Conservation (phyloP, 2,113 vertebrate species). For the Catharus fuscescens region DNA sequence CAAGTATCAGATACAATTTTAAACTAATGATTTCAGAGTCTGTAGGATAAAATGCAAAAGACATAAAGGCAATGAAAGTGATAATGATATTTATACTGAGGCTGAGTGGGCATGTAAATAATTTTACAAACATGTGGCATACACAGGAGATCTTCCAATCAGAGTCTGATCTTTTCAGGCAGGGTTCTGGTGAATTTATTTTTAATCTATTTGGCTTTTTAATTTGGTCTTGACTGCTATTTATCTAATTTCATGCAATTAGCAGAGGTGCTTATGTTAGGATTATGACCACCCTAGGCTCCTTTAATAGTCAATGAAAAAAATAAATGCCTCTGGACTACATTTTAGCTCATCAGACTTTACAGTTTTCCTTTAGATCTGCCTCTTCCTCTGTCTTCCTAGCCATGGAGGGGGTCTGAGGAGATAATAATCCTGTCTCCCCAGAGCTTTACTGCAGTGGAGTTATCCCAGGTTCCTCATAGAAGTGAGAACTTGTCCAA, state of each 20-base stretch:
- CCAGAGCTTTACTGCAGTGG: background rate
- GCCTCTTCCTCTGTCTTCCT: background rate
- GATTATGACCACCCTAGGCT: background rate
- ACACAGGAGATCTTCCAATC: conserved; percentile 9
- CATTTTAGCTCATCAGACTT: background rate
- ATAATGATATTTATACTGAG: background rate
- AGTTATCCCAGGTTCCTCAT: background rate
- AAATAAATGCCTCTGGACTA: background rate
- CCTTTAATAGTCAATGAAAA: background rate
- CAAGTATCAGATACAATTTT: background rate
- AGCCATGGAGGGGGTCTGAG: background rate
- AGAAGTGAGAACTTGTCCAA: background rate
- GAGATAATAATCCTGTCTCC: background rate
- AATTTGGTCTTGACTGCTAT: background rate
- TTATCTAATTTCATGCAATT: conserved; percentile 39
- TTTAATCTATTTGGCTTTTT: conserved; percentile 16
- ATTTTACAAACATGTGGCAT: background rate
- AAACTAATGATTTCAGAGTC: background rate
- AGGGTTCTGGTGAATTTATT: conserved; percentile 15
- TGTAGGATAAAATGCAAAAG: background rate
- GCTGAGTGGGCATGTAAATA: background rate
- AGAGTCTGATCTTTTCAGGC: background rate
- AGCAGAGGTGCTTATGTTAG: background rate
- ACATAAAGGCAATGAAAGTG: background rate
- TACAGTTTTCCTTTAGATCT: background rate